Evolutionary conservation across 2,888 invertebrate species (phyloP).

Genomic region (Toxonevra muliebris): DNA sequence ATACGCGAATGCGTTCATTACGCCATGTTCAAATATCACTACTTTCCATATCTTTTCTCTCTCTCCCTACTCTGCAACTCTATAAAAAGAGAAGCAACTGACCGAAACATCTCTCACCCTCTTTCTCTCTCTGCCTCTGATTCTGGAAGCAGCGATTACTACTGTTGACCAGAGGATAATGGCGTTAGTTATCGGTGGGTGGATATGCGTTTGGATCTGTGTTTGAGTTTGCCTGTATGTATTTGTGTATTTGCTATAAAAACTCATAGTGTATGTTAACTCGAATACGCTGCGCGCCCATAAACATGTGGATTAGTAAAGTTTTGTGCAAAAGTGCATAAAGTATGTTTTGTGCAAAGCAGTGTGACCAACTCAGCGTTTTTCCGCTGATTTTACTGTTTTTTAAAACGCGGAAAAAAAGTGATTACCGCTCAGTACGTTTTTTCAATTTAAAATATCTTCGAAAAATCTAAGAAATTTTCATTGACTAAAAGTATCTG

Average conservation of each 20-base stretch:
- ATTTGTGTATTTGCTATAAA: background rate
- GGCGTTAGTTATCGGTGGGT: background rate
- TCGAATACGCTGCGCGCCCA: slow-evolving; percentile 1
- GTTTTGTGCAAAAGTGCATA: slow-evolving; percentile 37
- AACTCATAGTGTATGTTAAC: too few species aligned
- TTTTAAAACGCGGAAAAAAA: too few species aligned
- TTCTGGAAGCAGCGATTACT: background rate
- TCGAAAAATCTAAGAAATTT: too few species aligned
- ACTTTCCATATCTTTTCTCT: background rate
- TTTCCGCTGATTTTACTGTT: too few species aligned
- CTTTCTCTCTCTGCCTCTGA: background rate
- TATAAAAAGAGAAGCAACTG: background rate
- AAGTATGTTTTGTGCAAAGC: slow-evolving; percentile 20
- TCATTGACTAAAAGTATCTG: too few species aligned
- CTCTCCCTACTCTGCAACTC: background rate
- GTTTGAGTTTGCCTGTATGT: too few species aligned
- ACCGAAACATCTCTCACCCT: background rate
- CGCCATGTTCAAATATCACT: background rate
- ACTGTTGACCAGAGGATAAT: background rate
- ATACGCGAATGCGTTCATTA: background rate
- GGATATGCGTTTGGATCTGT: background rate
- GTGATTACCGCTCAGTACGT: slow-evolving; percentile 7
- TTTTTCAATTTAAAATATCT: too few species aligned
- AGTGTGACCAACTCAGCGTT: too few species aligned
- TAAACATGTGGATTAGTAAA: slow-evolving; percentile 40